Evolutionary conservation across 2,797 vertebrate genomes (phyloP).

Genomic region (Anguilla megastoma): DNA sequence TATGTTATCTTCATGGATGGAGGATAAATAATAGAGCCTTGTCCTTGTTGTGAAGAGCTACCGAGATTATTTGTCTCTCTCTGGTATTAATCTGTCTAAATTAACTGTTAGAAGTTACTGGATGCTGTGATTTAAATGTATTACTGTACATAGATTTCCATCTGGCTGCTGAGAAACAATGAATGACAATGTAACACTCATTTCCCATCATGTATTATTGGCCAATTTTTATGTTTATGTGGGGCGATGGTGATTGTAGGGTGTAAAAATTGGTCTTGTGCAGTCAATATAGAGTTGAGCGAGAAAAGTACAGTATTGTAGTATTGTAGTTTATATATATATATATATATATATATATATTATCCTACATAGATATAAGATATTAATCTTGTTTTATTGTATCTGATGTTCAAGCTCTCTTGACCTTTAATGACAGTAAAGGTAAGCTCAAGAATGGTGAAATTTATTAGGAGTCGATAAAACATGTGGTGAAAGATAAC

Average conservation of each 20-base stretch:
- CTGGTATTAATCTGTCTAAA: slow-evolving; percentile 6
- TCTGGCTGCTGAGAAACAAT: background rate
- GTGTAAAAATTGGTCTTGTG: background rate
- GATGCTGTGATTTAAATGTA: background rate
- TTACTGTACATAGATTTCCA: background rate
- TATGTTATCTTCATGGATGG: slow-evolving; percentile 13
- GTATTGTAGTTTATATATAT: background rate
- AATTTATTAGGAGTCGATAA: slow-evolving; percentile 12
- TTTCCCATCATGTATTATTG: background rate
- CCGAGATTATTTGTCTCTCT: background rate
- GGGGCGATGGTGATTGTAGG: background rate
- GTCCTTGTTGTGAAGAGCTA: background rate
- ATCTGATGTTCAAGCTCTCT: background rate
- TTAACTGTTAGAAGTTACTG: background rate
- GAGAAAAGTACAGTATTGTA: background rate
- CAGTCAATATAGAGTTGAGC: background rate
- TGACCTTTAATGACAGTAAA: slow-evolving; percentile 12
- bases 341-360: background rate
- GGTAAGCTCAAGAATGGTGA: background rate
- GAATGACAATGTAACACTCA: background rate
- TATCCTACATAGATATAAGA: background rate
- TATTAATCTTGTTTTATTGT: background rate
- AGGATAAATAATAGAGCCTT: slow-evolving; percentile 14
- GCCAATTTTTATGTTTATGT: background rate
- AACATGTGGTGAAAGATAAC: background rate